A percentile compares a stretch with the other conserved stretches of the same genome.
Evolutionary conservation across 2,888 invertebrate species (phyloP).

Genomic region (Silvanus unidentatus): DNA sequence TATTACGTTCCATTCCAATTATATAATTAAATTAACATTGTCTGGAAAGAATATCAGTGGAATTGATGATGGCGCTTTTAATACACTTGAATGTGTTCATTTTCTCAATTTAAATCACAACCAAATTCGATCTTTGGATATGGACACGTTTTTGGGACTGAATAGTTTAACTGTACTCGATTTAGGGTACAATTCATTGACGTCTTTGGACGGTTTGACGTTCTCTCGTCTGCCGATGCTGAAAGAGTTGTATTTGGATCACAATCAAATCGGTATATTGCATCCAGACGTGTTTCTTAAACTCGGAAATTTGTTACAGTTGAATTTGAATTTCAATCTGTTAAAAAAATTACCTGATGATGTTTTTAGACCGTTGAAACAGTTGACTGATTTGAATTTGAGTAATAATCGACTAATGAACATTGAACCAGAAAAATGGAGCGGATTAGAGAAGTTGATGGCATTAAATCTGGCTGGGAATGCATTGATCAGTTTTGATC

Average conservation of each 20-base stretch:
- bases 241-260: conserved; percentile 26
- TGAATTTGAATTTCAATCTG: conserved; percentile 33
- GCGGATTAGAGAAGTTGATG: conserved; percentile 24
- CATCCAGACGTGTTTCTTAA: too few species aligned
- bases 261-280: conserved; percentile 27
- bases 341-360: conserved; percentile 26
- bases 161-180: conserved; percentile 22
- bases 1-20: conserved; percentile 27
- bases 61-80: conserved; percentile 32
- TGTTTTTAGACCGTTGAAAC: conserved; percentile 25
- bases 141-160: conserved; percentile 22
- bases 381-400: conserved; percentile 23
- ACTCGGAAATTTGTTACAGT: conserved; percentile 19
- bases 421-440: conserved; percentile 24
- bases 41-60: conserved; percentile 24
- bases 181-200: conserved; percentile 27
- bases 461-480: conserved; percentile 35
- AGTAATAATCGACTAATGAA: conserved; percentile 23
- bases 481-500: conserved; percentile 26
- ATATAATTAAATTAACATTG: conserved; percentile 27
- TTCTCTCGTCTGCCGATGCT: conserved; percentile 12
- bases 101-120: conserved; percentile 31
- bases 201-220: conserved; percentile 16
- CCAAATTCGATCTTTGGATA: conserved; percentile 22
- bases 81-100: conserved; percentile 29